Conservation (phyloP, 1,140 invertebrate species). For the Hycleus phaleratus region DNA sequence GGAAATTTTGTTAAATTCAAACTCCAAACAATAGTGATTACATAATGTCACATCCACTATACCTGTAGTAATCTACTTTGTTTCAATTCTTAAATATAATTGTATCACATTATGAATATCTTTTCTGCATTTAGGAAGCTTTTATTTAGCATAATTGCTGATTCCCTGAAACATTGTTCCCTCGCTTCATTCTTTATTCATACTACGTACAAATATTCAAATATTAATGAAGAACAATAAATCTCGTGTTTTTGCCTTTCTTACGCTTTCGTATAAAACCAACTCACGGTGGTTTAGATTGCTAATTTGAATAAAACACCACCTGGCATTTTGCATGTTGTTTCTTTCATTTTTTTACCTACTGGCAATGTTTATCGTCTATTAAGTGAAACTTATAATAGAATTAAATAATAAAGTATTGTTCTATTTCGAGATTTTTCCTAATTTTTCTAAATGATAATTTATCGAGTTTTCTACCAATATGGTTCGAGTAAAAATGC, state of each 20-base stretch:
- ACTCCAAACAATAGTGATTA: too few relatives aligned
- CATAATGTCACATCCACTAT: too few relatives aligned
- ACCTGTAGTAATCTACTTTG: neutral
- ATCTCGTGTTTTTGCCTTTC: conserved; percentile 8
- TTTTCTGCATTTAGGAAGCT: conserved; percentile 11
- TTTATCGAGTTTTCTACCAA: too few relatives aligned
- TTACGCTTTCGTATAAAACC: conserved; percentile 5
- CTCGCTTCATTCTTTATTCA: conserved; percentile 14
- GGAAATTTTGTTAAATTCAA: too few relatives aligned
- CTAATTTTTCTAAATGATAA: too few relatives aligned
- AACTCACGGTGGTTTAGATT: conserved; percentile 8
- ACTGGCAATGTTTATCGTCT: too few relatives aligned
- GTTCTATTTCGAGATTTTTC: too few relatives aligned
- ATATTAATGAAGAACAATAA: conserved; percentile 15
- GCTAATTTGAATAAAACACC: conserved; percentile 10
- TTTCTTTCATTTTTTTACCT: too few relatives aligned
- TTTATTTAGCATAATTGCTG: conserved; percentile 15
- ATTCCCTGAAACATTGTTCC: conserved; percentile 14
- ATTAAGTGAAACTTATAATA: too few relatives aligned
- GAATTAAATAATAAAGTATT: too few relatives aligned
- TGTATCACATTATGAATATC: conserved; percentile 13
- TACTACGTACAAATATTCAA: conserved; percentile 12
- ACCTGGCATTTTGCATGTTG: too few relatives aligned
- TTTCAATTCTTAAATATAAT: conserved; percentile 14
- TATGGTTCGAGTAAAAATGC: too few relatives aligned